Evolutionary conservation across 2,113 vertebrate genomes (phyloP).

Genomic region (Forbesichthys agassizii): DNA sequence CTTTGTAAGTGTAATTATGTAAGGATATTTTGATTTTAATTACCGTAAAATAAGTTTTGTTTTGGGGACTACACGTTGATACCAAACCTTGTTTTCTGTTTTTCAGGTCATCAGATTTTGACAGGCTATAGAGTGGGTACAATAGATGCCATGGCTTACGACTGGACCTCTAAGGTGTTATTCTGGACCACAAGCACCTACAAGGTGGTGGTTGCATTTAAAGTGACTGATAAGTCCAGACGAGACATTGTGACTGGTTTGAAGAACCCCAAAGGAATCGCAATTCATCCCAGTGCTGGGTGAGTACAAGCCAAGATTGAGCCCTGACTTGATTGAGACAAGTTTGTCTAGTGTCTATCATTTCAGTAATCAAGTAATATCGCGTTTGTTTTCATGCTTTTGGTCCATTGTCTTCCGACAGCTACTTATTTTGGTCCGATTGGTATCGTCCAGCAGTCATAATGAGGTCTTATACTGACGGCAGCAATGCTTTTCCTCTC

Average conservation of each 20-base stretch:
- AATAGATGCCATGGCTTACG: slow-evolving; percentile 71
- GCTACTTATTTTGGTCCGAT: slow-evolving; percentile 75
- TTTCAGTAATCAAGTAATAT: background rate
- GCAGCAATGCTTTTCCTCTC: slow-evolving; percentile 67
- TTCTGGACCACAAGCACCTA: slow-evolving; percentile 70
- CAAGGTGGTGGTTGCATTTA: slow-evolving; percentile 60
- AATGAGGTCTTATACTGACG: slow-evolving; percentile 65
- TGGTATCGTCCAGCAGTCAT: slow-evolving; percentile 72
- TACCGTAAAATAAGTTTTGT: background rate
- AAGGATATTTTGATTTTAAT: background rate
- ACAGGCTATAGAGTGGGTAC: slow-evolving; percentile 62
- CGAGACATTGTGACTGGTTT: slow-evolving; percentile 64
- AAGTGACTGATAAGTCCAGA: slow-evolving; percentile 65
- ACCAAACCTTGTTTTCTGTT: background rate
- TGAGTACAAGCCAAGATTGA: slow-evolving; percentile 34
- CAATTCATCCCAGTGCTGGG: slow-evolving; percentile 70
- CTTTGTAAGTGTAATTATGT: too few species aligned
- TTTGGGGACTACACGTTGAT: background rate
- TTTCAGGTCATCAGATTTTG: slow-evolving; percentile 65
- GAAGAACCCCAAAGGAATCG: slow-evolving; percentile 67
- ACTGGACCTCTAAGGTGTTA: slow-evolving; percentile 75
- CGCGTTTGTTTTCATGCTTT: background rate
- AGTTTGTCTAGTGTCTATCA: background rate
- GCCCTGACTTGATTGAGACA: background rate
- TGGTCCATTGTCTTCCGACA: slow-evolving; percentile 11